Evolutionary conservation across 2,888 invertebrate species (phyloP).

Genomic region (Shargacucullia verbasci): DNA sequence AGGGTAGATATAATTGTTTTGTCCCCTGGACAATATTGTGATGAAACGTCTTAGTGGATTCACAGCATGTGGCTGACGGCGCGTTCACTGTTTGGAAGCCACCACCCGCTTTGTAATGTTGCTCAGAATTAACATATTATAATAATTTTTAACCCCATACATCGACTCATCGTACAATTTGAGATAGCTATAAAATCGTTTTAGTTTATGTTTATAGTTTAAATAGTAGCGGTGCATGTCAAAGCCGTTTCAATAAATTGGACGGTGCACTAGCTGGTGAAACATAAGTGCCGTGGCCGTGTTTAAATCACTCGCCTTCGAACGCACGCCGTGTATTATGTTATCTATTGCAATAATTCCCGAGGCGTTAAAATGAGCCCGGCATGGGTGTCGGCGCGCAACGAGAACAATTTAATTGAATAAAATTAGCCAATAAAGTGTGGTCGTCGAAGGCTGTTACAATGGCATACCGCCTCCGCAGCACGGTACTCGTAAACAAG

Average conservation of each 20-base stretch:
- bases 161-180: conserved; percentile 63
- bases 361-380: conserved; percentile 79
- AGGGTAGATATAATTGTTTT: conserved; percentile 77
- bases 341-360: conserved; percentile 84
- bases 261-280: conserved; percentile 38
- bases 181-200: conserved; percentile 61
- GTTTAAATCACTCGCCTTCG: conserved; percentile 70
- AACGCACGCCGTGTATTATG: conserved; percentile 67
- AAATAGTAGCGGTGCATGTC: conserved; percentile 67
- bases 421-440: conserved; percentile 88
- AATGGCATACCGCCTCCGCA: conserved; percentile 84
- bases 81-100: conserved; percentile 82
- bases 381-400: conserved; percentile 67
- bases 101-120: conserved; percentile 74
- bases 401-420: conserved; percentile 87
- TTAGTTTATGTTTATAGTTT: conserved; percentile 70
- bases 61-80: conserved; percentile 79
- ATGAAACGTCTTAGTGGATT: conserved; percentile 79
- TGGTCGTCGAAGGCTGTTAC: conserved; percentile 78
- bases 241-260: conserved; percentile 64
- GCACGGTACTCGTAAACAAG: conserved; percentile 75
- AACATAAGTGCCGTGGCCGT: conserved; percentile 59
- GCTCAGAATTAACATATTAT: conserved; percentile 78
- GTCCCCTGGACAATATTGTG: conserved; percentile 79
- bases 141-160: conserved; percentile 79